Evolutionary conservation across 2,797 vertebrate species (phyloP), one percentile per base, ranked within the genome.

Genomic region (Paedocypris micromegethes): DNA sequence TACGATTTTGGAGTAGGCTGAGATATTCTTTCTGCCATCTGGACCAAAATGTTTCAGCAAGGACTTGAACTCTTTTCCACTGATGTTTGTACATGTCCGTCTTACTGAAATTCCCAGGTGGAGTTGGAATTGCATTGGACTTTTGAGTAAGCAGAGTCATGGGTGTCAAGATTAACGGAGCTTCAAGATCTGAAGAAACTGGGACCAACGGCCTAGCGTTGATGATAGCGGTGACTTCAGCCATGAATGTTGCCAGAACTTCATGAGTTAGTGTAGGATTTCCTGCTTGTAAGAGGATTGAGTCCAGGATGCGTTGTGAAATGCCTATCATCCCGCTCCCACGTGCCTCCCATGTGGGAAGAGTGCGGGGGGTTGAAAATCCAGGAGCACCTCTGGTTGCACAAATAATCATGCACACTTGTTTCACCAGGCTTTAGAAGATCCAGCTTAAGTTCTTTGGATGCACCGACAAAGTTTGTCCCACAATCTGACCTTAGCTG

Each of bases 111-210:
- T 42, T 39, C 9, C 42, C 54, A 9, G 5, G 54, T 56, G 40
- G 54, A n/a, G 38, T 54, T 40, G 38, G 52, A 1, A 40, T 37
- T 38, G 2, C 8, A 54, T 39, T 4, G 9, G 37, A 3, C 9
- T 54, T 54, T 54, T 54, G 38, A 38, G 52, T 54, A 5, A 43
- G 55, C 42, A 57, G 5, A 9, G 37, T n/a, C 3, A 40, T 9
- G 3, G 8, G 54, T 6, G n/a, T 57, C 44, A 57, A 42, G n/a
- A 57, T 44, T 9, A 57, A 57, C 2, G 55, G 55, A 2, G 4
- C 42, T 57, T 55, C 53, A 40, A 39, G 53, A 9, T 57, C 54
- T 57, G 54, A n/a, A 5, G 40, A 57, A 41, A 42, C 39, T 43
- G 40, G 54, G 8, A 57, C 9, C 9, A 57, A n/a, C 41, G 40